Percentiles rank a stretch among this genome's conserved stretches.
phyloP scores from a whole-genome alignment of 2,113 vertebrate species.

The Pelvicachromis taeniatus region DNA sequence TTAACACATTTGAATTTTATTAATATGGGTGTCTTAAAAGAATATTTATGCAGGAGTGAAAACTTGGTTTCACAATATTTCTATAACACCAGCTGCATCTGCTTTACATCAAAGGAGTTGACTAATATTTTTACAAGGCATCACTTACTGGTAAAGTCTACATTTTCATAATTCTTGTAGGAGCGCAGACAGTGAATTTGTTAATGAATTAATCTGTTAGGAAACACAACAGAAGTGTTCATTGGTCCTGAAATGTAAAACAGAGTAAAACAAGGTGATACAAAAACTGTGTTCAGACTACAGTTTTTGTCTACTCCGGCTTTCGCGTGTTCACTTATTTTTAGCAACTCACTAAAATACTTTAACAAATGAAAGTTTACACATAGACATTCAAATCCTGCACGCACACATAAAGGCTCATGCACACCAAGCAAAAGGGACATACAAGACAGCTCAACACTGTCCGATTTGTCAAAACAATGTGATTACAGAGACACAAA shows the following conservation, averaged over 20 bases:
- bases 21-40: not conserved
- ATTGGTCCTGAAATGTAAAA: not conserved
- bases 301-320: not conserved
- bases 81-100: fast-evolving
- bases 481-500: constrained; percentile 23
- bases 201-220: not conserved
- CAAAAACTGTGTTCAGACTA: not conserved
- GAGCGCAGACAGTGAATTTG: not conserved
- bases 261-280: not conserved
- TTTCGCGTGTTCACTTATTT: not conserved
- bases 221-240: not conserved
- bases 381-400: not conserved
- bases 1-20: not conserved
- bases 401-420: not conserved
- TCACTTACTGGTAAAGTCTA: not conserved
- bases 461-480: constrained; percentile 38
- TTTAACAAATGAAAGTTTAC: not conserved
- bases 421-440: not conserved
- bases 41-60: fast-evolving
- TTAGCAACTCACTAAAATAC: not conserved
- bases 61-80: not conserved
- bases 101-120: not conserved
- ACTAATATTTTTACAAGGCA: not conserved
- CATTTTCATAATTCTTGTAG: not conserved
- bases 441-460: not conserved